A percentile compares a stretch with the other conserved stretches of the same genome.
These are phyloP conservation scores for Macrobrachium rosenbergii DNA, from an alignment of 1,140 invertebrate genomes.

Conservation along the genomic window DNA sequence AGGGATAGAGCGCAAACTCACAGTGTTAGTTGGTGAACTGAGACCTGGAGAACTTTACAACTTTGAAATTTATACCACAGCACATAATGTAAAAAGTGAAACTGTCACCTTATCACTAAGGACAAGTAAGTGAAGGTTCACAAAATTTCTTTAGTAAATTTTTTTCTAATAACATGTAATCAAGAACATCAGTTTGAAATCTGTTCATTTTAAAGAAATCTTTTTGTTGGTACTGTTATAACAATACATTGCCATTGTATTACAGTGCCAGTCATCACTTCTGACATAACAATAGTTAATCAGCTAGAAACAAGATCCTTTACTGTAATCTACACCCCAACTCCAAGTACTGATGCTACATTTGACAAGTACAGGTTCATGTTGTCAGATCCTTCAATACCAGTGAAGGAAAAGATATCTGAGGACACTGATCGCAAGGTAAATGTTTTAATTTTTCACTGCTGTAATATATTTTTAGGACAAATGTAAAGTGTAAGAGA, in stretches of 20 bases:
- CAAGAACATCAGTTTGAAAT: background rate
- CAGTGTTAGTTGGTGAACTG: slow-evolving; percentile 80
- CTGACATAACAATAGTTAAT: slow-evolving; percentile 89
- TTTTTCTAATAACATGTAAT: background rate
- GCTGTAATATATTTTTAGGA: background rate
- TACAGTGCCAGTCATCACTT: slow-evolving; percentile 87
- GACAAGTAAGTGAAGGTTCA: slow-evolving; percentile 67
- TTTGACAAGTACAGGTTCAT: slow-evolving; percentile 84
- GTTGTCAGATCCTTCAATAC: slow-evolving; percentile 80
- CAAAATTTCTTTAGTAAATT: too few relatives aligned
- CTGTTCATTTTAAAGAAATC: too few relatives aligned
- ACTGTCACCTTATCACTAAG: slow-evolving; percentile 68
- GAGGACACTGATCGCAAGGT: slow-evolving; percentile 82
- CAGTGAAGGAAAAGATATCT: slow-evolving; percentile 79
- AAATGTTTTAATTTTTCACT: background rate
- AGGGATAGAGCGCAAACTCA: slow-evolving; percentile 63
- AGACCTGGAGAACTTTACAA: slow-evolving; percentile 85
- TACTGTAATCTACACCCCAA: slow-evolving; percentile 86
- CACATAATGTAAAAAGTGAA: slow-evolving; percentile 79
- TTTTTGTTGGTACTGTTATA: too few relatives aligned
- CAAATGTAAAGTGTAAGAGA: too few relatives aligned
- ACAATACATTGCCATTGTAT: background rate
- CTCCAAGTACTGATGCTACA: slow-evolving; percentile 80
- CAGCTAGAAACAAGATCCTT: slow-evolving; percentile 80
- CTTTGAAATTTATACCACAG: slow-evolving; percentile 83